phyloP scores from a whole-genome alignment of 2,888 invertebrate species.

The Cryptocheilus praepositus region DNA sequence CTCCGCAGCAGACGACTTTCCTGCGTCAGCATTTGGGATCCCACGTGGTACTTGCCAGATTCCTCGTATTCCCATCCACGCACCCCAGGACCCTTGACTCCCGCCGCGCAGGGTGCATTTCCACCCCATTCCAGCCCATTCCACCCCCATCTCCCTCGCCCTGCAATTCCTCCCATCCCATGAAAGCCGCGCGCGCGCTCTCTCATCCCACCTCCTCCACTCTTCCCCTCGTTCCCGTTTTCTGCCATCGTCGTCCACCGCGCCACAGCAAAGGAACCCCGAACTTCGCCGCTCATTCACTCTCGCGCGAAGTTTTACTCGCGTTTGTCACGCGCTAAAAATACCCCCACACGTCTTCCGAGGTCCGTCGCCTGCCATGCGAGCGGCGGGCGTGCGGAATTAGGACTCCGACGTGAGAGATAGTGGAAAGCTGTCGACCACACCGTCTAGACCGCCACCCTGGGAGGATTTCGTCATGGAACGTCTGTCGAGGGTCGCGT shows the following conservation, averaged over 20 bases:
- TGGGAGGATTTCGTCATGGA: constrained; percentile 59
- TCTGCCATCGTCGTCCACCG: neutral
- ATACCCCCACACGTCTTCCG: constrained; percentile 52
- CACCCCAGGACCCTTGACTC: too few relatives aligned
- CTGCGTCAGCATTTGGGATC: too few relatives aligned
- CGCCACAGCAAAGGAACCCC: constrained; percentile 33
- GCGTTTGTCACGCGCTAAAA: constrained; percentile 61
- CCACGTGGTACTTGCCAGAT: too few relatives aligned
- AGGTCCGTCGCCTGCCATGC: constrained; percentile 57
- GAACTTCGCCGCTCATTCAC: constrained; percentile 26
- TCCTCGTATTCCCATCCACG: too few relatives aligned
- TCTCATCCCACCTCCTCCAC: neutral
- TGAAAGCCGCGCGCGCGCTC: too few relatives aligned
- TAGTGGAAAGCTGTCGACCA: too few relatives aligned
- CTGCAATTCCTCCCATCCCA: too few relatives aligned
- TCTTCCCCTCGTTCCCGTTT: too few relatives aligned
- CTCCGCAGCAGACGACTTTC: too few relatives aligned
- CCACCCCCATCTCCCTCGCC: too few relatives aligned
- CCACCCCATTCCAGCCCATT: too few relatives aligned
- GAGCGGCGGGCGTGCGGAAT: constrained; percentile 49
- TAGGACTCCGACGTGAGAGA: constrained; percentile 41
- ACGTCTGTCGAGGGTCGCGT: constrained; percentile 60
- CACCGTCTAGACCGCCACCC: constrained; percentile 32
- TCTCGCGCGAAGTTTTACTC: constrained; percentile 39
- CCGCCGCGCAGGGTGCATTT: too few relatives aligned